Evolutionary conservation across 2,113 vertebrate genomes (phyloP).

Genomic region (Paradoxurus hermaphroditus): DNA sequence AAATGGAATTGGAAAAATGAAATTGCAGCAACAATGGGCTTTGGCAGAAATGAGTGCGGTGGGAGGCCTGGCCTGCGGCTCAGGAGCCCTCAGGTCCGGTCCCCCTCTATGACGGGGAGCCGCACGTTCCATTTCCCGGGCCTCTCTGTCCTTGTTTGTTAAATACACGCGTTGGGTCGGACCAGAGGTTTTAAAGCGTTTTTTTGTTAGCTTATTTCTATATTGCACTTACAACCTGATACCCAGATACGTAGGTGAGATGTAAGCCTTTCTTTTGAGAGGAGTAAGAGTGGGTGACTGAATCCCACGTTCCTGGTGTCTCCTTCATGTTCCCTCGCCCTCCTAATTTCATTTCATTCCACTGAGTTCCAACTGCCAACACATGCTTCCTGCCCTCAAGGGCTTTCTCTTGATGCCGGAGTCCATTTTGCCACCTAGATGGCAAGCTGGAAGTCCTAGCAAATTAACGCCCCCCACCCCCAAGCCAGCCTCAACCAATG

Average conservation of each 20-base stretch:
- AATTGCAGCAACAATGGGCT: background rate
- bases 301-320: too few relatives aligned
- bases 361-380: background rate
- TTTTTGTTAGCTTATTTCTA: background rate
- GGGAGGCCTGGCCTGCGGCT: background rate
- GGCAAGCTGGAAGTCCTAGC: background rate
- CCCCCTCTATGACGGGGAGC: background rate
- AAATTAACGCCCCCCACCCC: background rate
- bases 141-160: background rate
- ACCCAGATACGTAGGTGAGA: background rate
- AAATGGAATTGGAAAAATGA: constrained; percentile 23
- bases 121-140: accelerated
- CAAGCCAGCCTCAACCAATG: background rate
- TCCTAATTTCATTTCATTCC: background rate
- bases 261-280: background rate
- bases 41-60: background rate
- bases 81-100: background rate
- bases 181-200: background rate
- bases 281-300: background rate
- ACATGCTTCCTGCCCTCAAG: background rate
- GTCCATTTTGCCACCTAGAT: background rate
- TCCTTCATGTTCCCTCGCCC: background rate
- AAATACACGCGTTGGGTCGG: background rate
- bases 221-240: background rate
- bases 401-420: background rate